Evolutionary conservation across 1,140 invertebrate species (phyloP), one percentile per base, ranked within the genome.

Genomic region (Drosophila tristis): DNA sequence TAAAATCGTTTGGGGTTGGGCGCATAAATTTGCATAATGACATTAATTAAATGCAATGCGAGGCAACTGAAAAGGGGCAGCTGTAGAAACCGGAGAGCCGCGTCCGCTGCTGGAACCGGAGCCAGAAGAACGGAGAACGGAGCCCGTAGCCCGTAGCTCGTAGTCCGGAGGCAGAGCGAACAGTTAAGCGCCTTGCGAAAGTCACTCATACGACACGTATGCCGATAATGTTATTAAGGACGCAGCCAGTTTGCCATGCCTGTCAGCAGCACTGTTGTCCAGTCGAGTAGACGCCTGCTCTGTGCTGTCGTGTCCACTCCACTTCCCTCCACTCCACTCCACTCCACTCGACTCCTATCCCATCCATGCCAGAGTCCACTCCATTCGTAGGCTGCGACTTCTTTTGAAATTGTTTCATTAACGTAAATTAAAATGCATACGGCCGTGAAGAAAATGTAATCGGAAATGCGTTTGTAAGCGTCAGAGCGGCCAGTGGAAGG

Each of bases 21-120:
- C 68, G 62, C 82, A 87, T 86, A 89, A 87, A 86, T 86, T 86
- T 86, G 65, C 82, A 87, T 86, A 82, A 86, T 86, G 78, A 76
- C 74, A 87, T 86, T 82, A 86, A 86, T 86, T 87, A 86, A 86
- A 86, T 68, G 74, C 82, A 78, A 62, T 68, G 49, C 78, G 75
- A 60, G 45, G 60, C 67, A 73, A 62, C 53, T 67, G 35, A 73
- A 48, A 45, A n/a, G 53, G 39, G 53, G 48, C 43, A 44, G 23
- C 48, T 11, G 23, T 9, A 35, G 39, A 13, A 50, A 53, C 72
- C 20, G 35, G 23, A 42, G 29, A 59, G 44, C 20, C 20, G 45
- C n/a, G 16, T 16, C 35, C 4, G 35, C 2, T 39, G 35, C 11
- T 39, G 11, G 9, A 53, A 2, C 4, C 29, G 29, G 2, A 11